Evolutionary conservation across 2,113 vertebrate species (phyloP), one percentile per base, ranked within the genome.

Genomic region (Phyllopteryx taeniolatus): DNA sequence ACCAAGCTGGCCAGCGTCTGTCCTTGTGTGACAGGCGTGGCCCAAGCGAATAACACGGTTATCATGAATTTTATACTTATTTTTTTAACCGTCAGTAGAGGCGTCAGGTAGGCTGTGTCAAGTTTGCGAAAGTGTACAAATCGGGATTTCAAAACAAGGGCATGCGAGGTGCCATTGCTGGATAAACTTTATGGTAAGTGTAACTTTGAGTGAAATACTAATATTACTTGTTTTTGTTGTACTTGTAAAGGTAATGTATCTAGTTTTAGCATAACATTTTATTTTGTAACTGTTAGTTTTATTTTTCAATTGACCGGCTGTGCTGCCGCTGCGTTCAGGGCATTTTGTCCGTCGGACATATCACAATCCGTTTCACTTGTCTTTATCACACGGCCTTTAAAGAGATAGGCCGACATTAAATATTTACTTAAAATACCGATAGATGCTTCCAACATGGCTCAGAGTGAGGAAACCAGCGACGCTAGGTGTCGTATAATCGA

Each of bases 101-200:
- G 11, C 31, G 14, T 61, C 0, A 31, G 17, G 35, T 39, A 14
- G 35, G 2, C 8, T 5, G 59, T 14, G 47, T 83, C 68, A 84
- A 83, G 78, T 15, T 66, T n/a, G 13, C 54, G 1, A 11, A 0
- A 33, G 4, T 59, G 4, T 2, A 54, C 11, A 13, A 19, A 0
- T 1, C 3, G 0, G 9, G n/a, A 44, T 79, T 82, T 80, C 83
- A 80, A 75, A 84, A 79, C 8, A 87, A 80, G 72, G 67, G 72
- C n/a, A 0, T 13, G 5, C 12, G 0, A n/a, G 8, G 10, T 13
- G 11, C 27, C 2, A 3, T 8, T 4, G 5, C 56, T 22, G 42
- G 44, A 19, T 20, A 61, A 49, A 64, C 39, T 0, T 17, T 2
- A 20, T 2, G 59, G 73, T 82, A 61, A 69, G 67, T 61, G 0